A percentile compares a stretch with the other conserved stretches of the same genome.
Evolutionary conservation across 1,140 invertebrate species (phyloP).

Genomic region (Papilio polytes): DNA sequence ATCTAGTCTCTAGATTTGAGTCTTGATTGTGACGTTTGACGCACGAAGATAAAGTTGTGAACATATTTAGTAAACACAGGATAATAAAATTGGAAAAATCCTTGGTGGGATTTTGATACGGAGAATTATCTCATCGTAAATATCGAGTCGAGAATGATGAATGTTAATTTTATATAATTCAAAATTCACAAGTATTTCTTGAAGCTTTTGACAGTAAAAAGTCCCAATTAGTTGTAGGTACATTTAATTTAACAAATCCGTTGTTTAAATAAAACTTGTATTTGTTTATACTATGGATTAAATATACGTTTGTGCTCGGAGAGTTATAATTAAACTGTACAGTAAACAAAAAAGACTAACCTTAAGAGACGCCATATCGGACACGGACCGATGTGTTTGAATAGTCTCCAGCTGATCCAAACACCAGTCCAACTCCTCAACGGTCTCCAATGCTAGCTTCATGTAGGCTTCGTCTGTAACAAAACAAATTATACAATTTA

Average conservation of each 20-base stretch:
- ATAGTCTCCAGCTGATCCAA: conserved; percentile 99
- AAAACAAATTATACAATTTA: conserved; percentile 49
- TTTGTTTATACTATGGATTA: not conserved
- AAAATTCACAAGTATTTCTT: not conserved
- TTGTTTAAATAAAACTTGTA: not conserved
- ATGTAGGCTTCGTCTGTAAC: conserved; percentile 94
- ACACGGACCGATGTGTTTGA: conserved; percentile 99
- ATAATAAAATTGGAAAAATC: not conserved
- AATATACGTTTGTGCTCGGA: not conserved
- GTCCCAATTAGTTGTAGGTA: no score
- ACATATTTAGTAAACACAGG: not conserved
- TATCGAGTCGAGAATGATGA: not conserved
- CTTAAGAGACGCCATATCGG: conserved; percentile 99
- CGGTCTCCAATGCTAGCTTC: conserved; percentile 96
- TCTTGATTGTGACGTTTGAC: not conserved
- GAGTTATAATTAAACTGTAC: not conserved
- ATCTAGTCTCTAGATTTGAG: not conserved
- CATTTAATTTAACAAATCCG: not conserved
- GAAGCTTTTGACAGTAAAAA: no score
- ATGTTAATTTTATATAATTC: not conserved
- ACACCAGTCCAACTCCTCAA: conserved; percentile 99
- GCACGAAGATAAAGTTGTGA: not conserved
- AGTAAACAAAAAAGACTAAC: conserved; percentile 83
- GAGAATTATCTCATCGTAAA: not conserved
- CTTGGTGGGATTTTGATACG: not conserved